Evolutionary conservation across 2,113 vertebrate genomes (phyloP).

Genomic region (Nothobranchius kuhntae): DNA sequence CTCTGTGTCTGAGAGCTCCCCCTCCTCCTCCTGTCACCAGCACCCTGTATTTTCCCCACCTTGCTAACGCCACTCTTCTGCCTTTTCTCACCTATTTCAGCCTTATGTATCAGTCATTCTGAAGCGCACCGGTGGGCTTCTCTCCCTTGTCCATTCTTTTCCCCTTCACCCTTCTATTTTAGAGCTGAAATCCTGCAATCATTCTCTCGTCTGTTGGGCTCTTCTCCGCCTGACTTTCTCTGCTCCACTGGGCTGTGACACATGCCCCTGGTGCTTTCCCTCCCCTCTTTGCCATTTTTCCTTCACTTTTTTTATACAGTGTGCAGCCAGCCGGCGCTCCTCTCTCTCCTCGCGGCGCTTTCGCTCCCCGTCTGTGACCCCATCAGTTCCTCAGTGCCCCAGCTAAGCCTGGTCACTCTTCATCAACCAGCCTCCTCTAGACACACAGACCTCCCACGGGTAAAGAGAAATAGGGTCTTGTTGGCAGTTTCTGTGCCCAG

Average conservation of each 20-base stretch:
- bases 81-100: conserved; percentile 28
- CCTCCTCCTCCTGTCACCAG: conserved; percentile 25
- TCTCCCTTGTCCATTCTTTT: conserved; percentile 6
- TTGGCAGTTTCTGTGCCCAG: conserved; percentile 36
- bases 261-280: conserved; percentile 49
- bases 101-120: conserved; percentile 37
- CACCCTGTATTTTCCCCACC: conserved; percentile 40
- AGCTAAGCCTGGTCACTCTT: conserved; percentile 70
- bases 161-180: conserved; percentile 46
- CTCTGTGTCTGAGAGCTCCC: conserved; percentile 30
- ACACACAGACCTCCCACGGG: conserved; percentile 54
- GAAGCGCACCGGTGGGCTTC: conserved; percentile 23
- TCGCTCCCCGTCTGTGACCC: conserved; percentile 59
- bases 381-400: conserved; percentile 59
- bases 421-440: conserved; percentile 60
- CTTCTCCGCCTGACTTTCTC: conserved; percentile 53
- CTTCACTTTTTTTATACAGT: conserved; percentile 65
- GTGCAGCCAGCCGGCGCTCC: conserved; percentile 54
- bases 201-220: conserved; percentile 71
- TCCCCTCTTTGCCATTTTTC: conserved; percentile 26
- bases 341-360: conserved; percentile 25
- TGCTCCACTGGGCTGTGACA: conserved; percentile 74
- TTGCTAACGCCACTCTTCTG: conserved; percentile 44
- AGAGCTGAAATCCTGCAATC: conserved; percentile 69
- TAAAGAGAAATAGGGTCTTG: conserved; percentile 45